A percentile compares a stretch with the other conserved stretches of the same genome.
These are phyloP conservation scores for Pollenia griseotomentosa DNA, from an alignment of 2,888 invertebrate genomes.

Conservation along the genomic window DNA sequence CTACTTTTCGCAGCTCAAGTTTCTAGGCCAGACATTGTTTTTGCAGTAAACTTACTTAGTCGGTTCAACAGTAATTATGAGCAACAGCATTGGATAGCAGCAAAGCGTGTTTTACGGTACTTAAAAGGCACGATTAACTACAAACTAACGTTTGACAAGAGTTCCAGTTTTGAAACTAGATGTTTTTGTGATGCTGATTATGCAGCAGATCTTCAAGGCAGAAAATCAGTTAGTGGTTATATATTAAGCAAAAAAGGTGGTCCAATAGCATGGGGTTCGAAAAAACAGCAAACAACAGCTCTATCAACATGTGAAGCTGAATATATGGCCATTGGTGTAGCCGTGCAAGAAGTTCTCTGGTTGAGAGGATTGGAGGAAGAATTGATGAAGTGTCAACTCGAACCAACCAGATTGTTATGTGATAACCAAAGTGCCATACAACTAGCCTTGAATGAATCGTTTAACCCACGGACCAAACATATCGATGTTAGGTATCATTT, in stretches of 20 bases:
- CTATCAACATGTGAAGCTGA: constrained; percentile 48
- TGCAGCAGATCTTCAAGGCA: constrained; percentile 59
- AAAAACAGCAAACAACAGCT: constrained; percentile 28
- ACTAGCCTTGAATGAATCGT: constrained; percentile 40
- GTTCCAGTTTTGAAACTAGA: constrained; percentile 84
- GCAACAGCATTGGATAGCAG: constrained; percentile 34
- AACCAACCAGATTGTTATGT: constrained; percentile 26
- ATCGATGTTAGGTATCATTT: constrained; percentile 57
- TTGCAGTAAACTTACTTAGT: constrained; percentile 23
- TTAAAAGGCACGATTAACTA: constrained; percentile 30
- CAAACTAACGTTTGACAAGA: constrained; percentile 36
- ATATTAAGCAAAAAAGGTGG: constrained; percentile 47
- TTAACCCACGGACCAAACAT: constrained; percentile 39
- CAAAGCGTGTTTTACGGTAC: constrained; percentile 45
- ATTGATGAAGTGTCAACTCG: background rate
- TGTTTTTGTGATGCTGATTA: constrained; percentile 51
- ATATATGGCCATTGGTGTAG: constrained; percentile 39
- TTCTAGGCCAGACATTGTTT: constrained; percentile 21
- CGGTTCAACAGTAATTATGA: constrained; percentile 32
- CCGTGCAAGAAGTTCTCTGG: constrained; percentile 37
- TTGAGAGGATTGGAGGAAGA: constrained; percentile 31
- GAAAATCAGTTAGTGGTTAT: constrained; percentile 46
- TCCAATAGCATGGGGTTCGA: constrained; percentile 46
- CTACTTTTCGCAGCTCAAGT: constrained; percentile 19
- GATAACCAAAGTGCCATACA: constrained; percentile 56